These are phyloP conservation scores for Phoeniculus purpureus DNA, from an alignment of 2,797 vertebrate genomes.

Conservation along the genomic window DNA sequence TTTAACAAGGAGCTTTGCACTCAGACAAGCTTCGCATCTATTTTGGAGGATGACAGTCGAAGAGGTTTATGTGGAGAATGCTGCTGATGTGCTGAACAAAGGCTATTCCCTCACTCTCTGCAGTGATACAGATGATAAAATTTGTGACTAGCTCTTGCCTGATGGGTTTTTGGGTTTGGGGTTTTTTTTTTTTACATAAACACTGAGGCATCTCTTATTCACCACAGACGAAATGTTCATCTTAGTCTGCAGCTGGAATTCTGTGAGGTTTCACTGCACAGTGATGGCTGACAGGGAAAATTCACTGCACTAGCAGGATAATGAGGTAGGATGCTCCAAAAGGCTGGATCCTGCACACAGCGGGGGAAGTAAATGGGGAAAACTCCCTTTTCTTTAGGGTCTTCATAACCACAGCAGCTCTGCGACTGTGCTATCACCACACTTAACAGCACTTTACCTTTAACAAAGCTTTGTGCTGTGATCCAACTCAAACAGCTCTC, in stretches of 20 bases:
- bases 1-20: background rate
- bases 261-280: conserved; percentile 1
- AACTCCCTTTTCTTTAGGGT: background rate
- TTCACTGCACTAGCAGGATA: conserved; percentile 22
- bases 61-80: background rate
- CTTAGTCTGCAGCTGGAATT: conserved; percentile 30
- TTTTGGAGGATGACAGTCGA: background rate
- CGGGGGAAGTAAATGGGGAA: background rate
- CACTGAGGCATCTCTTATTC: background rate
- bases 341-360: background rate
- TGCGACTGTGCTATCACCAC: background rate
- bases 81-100: conserved; percentile 5
- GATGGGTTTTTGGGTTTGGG: background rate
- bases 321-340: background rate
- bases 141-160: background rate
- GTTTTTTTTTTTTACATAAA: background rate
- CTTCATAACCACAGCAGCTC: background rate
- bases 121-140: background rate
- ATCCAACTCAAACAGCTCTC: background rate
- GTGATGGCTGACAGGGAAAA: conserved; percentile 27
- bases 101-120: background rate
- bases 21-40: background rate
- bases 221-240: conserved; percentile 9
- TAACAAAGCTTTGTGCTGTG: background rate
- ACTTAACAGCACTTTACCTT: background rate